Evolutionary conservation across 2,113 vertebrate genomes (phyloP), one percentile per base, ranked within the genome.

Genomic region (Corydoras maculifer): DNA sequence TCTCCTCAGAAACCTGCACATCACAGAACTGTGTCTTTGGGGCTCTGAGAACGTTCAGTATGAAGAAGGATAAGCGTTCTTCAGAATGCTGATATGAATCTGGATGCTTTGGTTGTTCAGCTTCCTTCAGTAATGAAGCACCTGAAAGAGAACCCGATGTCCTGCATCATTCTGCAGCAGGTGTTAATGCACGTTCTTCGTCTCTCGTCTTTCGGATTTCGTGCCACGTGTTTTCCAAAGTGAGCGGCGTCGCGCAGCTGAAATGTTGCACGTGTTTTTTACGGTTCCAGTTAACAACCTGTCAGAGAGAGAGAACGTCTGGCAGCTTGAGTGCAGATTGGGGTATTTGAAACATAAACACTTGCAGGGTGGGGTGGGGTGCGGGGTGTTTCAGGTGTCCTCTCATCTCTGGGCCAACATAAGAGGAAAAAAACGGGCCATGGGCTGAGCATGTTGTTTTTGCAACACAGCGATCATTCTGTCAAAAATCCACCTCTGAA

Each of bases 391-490:
- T 43, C 63, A 73, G 64, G 58, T 73, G 64, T 35, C 57, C 63
- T 73, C 32, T 60, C 25, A 35, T 64, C 25, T 59, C 3, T 58
- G 64, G 62, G 55, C 70, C 43, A 8, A 49, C 3, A 10, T 14
- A 30, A 48, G 6, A 35, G 49, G 18, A 59, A 51, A 29, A 81
- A 0, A 50, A 7, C 1, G 78, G 69, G 76, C 51, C 5, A 72
- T 43, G 35, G 76, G 78, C 81, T 82, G 85, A 87, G 87, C 75
- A 85, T 84, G 84, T 86, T 85, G 77, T 86, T 84, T 81, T 82
- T 43, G 35, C 35, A 67, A 67, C 79, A 73, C 83, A 51, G 49
- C 31, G 9, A 60, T 25, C 18, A 15, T 81, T 82, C 71, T 84
- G 85, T 79, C 81, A 81, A 84, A 82, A 53, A 53, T 14, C 51